A percentile compares a stretch with the other conserved stretches of the same genome.
phyloP scores from a whole-genome alignment of 2,888 invertebrate species.

The Leucophenga montana region DNA sequence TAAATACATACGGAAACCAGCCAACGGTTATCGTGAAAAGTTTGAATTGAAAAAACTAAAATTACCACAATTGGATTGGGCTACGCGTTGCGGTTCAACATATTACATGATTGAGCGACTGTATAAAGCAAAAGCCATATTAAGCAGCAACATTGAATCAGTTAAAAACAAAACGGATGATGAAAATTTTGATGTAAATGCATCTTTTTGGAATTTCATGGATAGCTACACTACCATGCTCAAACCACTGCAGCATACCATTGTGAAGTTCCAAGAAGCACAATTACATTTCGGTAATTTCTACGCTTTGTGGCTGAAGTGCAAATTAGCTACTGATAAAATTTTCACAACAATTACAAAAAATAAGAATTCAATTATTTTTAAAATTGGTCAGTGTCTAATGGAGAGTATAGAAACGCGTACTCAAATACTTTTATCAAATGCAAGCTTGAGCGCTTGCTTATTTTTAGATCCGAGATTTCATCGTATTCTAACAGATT shows the following conservation, averaged over 20 bases:
- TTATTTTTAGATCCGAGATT: neutral
- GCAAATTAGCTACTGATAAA: neutral
- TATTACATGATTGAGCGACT: no score
- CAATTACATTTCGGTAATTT: neutral
- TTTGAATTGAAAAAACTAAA: no score
- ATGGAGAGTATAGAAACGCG: neutral
- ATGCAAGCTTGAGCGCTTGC: neutral
- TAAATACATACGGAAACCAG: neutral
- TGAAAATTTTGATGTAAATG: neutral
- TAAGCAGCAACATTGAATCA: neutral
- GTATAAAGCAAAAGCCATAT: neutral
- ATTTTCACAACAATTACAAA: neutral
- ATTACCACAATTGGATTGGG: no score
- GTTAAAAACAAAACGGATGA: neutral
- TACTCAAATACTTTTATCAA: neutral
- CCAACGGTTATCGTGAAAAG: no score
- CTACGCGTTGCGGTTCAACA: no score
- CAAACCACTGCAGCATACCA: neutral
- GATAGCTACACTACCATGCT: neutral
- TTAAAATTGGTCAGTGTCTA: neutral
- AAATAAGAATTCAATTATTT: neutral
- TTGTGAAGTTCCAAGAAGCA: neutral
- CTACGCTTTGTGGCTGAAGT: neutral
- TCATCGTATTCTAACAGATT: neutral
- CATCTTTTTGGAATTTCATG: neutral